phyloP scores from a whole-genome alignment of 2,797 vertebrate species.

The Micromesistius poutassou region DNA sequence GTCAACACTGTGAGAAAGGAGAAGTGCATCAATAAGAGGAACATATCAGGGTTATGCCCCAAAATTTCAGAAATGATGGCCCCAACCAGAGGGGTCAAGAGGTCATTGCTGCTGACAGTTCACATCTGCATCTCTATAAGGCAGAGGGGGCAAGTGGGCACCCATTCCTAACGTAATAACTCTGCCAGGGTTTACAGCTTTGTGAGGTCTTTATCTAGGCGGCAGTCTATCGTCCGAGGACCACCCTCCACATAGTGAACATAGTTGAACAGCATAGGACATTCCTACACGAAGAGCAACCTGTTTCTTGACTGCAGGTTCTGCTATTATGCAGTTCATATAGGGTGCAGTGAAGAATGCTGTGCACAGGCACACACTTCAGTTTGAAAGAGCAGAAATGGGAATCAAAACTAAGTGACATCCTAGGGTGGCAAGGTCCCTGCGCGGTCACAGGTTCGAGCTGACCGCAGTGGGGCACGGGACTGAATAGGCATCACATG shows the following conservation, averaged over 20 bases:
- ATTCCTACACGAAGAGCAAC: background rate
- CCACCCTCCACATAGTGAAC: background rate
- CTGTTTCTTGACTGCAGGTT: background rate
- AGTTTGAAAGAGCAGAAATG: slow-evolving; percentile 36
- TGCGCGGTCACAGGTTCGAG: slow-evolving; percentile 49
- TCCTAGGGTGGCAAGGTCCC: slow-evolving; percentile 28
- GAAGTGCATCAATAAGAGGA: slow-evolving; percentile 72
- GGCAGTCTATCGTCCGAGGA: background rate
- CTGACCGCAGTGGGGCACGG: slow-evolving; percentile 55
- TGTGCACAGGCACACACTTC: background rate
- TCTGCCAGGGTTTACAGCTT: background rate
- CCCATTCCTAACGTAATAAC: background rate
- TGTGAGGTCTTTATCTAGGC: background rate
- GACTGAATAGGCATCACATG: slow-evolving; percentile 54
- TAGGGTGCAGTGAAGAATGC: background rate
- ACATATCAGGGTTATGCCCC: slow-evolving; percentile 56
- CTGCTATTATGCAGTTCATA: background rate
- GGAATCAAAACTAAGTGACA: slow-evolving; percentile 59
- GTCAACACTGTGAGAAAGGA: slow-evolving; percentile 57
- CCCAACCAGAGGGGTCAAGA: slow-evolving; percentile 45
- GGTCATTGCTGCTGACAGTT: slow-evolving; percentile 13
- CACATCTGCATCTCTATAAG: background rate
- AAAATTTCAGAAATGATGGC: slow-evolving; percentile 27
- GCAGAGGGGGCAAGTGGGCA: background rate
- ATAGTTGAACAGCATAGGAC: background rate